phyloP scores from a whole-genome alignment of 2,888 invertebrate genomes.

The Halocaridina rubra region DNA sequence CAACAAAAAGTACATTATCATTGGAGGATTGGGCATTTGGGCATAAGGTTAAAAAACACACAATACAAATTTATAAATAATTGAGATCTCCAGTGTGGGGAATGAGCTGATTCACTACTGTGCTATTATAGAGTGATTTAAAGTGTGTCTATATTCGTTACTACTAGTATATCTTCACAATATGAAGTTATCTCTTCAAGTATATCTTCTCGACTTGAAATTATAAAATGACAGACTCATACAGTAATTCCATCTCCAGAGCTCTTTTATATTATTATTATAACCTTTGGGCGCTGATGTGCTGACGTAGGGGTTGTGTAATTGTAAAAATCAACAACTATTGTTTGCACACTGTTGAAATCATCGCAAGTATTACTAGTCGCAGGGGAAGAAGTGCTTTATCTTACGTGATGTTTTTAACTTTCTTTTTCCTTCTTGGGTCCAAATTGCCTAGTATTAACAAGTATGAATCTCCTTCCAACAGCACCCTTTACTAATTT shows the following conservation, averaged over 20 bases:
- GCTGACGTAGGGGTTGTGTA: slow-evolving; percentile 20
- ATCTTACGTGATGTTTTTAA: neutral
- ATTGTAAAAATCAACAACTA: neutral
- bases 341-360: neutral
- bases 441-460: too few species aligned
- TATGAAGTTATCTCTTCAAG: neutral
- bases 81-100: slow-evolving; percentile 34
- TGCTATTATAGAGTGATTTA: neutral
- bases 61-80: slow-evolving; percentile 21
- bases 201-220: too few species aligned
- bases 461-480: too few species aligned
- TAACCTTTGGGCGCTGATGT: slow-evolving; percentile 45
- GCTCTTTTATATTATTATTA: slow-evolving; percentile 1
- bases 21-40: too few species aligned
- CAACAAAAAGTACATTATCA: too few species aligned
- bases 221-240: too few species aligned
- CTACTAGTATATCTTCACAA: neutral
- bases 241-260: slow-evolving; percentile 18
- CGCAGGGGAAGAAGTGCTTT: neutral
- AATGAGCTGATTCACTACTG: neutral
- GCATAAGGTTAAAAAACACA: slow-evolving; percentile 1
- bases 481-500: too few species aligned
- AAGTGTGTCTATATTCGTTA: neutral
- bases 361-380: neutral
- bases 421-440: neutral